Conservation (phyloP, 2,113 vertebrate genomes). For the Peucedramus taeniatus region DNA sequence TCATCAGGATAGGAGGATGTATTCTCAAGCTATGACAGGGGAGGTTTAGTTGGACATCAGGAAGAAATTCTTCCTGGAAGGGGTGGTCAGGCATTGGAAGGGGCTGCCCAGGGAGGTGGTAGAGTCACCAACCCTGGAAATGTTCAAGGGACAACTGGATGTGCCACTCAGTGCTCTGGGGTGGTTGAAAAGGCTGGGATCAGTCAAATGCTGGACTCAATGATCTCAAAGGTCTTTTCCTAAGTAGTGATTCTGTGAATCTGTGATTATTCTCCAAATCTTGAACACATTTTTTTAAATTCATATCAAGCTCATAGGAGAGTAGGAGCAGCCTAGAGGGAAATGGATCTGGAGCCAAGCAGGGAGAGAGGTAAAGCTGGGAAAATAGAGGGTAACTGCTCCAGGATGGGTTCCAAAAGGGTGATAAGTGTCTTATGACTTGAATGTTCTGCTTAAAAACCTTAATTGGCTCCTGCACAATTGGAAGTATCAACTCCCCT, state of each 20-base stretch:
- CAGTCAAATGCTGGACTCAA: neutral
- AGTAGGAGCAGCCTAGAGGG: neutral
- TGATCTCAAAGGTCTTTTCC: neutral
- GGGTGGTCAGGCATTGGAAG: neutral
- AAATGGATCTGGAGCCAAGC: neutral
- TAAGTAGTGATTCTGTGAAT: neutral
- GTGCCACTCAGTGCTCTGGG: neutral
- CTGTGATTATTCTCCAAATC: neutral
- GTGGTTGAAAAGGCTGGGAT: neutral
- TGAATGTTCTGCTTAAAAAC: neutral
- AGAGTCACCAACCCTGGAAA: neutral
- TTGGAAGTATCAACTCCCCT: neutral
- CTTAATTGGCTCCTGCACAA: neutral
- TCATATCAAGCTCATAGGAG: neutral
- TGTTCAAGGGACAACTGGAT: neutral
- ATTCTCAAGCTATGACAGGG: neutral
- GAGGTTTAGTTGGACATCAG: neutral
- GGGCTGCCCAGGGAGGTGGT: neutral
- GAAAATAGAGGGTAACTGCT: neutral
- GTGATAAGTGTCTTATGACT: neutral
- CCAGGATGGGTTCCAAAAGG: neutral
- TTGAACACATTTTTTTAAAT: neutral
- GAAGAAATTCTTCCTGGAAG: neutral
- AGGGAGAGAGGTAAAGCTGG: neutral
- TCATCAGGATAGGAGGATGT: neutral